Conservation (phyloP, 2,888 invertebrate genomes). For the Sialis lutaria region DNA sequence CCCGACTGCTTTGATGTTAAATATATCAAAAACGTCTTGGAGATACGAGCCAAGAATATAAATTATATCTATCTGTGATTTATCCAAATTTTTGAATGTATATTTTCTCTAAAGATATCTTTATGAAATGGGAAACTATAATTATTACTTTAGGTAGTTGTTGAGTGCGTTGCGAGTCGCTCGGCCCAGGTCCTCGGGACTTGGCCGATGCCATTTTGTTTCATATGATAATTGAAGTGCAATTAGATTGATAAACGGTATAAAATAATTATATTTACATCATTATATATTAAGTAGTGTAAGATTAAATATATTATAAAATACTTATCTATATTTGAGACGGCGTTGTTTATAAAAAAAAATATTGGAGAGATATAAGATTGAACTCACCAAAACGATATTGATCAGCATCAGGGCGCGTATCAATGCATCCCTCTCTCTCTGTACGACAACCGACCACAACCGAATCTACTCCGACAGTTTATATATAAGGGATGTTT, state of each 20-base stretch:
- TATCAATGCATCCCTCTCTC: no score
- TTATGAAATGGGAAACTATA: conserved; percentile 19
- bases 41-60: conserved; percentile 13
- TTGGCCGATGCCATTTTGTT: conserved; percentile 5
- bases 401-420: no score
- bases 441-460: no score
- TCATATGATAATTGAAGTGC: conserved; percentile 36
- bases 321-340: conserved; percentile 31
- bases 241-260: conserved; percentile 36
- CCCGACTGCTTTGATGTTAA: conserved; percentile 27
- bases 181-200: background rate
- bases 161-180: conserved; percentile 1
- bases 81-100: conserved; percentile 39
- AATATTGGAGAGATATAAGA: conserved; percentile 45
- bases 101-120: conserved; percentile 39
- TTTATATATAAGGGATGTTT: no score
- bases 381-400: conserved; percentile 18
- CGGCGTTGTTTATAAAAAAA: conserved; percentile 13
- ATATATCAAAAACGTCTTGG: conserved; percentile 14
- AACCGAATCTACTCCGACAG: no score
- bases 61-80: conserved; percentile 39
- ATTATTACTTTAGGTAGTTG: conserved; percentile 5
- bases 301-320: conserved; percentile 18
- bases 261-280: conserved; percentile 37
- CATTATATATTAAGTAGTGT: conserved; percentile 29